Evolutionary conservation across 2,888 invertebrate genomes (phyloP).

Genomic region (Eulithis testata): DNA sequence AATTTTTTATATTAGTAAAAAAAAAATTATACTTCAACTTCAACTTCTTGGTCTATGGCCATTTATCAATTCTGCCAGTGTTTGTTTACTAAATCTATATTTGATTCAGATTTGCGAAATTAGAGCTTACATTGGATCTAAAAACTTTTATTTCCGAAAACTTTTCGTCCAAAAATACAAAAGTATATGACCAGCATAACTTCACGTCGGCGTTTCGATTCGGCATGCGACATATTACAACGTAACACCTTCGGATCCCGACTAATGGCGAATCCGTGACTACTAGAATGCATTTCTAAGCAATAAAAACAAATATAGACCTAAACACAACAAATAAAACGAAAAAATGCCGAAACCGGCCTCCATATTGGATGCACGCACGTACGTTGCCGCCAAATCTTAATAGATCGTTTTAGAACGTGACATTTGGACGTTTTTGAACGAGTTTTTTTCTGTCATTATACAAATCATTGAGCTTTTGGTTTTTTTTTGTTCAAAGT

Average conservation of each 20-base stretch:
- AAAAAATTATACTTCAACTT: too few species aligned
- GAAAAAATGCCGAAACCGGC: conserved; percentile 53
- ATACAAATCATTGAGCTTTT: conserved; percentile 58
- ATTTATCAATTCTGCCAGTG: too few species aligned
- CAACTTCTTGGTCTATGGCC: too few species aligned
- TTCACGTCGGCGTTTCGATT: conserved; percentile 35
- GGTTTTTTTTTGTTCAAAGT: conserved; percentile 15
- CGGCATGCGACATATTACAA: conserved; percentile 49
- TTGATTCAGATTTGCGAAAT: too few species aligned
- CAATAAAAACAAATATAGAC: conserved; percentile 81
- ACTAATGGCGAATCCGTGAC: conserved; percentile 79
- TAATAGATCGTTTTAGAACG: conserved; percentile 82
- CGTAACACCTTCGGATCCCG: conserved; percentile 51
- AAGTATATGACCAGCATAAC: conserved; percentile 25
- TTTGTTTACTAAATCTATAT: too few species aligned
- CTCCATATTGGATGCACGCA: conserved; percentile 56
- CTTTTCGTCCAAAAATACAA: conserved; percentile 14
- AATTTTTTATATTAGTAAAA: too few species aligned
- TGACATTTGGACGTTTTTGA: conserved; percentile 61
- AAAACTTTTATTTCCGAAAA: conserved; percentile 8
- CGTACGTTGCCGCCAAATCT: conserved; percentile 69
- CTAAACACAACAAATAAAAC: conserved; percentile 73
- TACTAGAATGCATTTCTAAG: conserved; percentile 68
- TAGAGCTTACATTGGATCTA: too few species aligned
- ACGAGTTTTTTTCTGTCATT: conserved; percentile 48